Base-by-base conservation (phyloP, 2,888 invertebrate genomes). In the Hirtodrosophila trivittata region DNA sequence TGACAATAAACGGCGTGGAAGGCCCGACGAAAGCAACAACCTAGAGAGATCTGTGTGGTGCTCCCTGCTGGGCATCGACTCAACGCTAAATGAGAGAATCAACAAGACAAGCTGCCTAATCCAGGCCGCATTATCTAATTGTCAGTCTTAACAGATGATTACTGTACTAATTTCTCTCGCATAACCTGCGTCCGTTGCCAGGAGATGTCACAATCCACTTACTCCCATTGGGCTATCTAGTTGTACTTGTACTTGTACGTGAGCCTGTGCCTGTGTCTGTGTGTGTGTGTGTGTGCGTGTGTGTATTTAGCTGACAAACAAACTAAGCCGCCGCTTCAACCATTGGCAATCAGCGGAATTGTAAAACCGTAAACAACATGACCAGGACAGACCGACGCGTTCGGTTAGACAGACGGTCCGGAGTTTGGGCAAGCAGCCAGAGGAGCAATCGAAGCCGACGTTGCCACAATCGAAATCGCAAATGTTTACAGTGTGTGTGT, bases 91-190 rank as follows among this genome's bases (percentile, higher is more conserved):
- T 43, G 45, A 47, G 37, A 7, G 38, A 26, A 55, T 35, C 76
- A 57, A 54, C 41, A 55, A 45, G 72, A 64, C 42, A 64, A 72
- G 72, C 51, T 35, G 55, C 55, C 73, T 84, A 77, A 80, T 75
- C 80, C 82, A 26, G 33, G 56, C 58, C 63, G 85, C 76, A 80
- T 80, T 85, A 80, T 85, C 85, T 80, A 80, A 80, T 80, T 80
- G 85, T 80, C 78, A 70, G 80, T 78, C 85, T 85, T 80, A 85
- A 68, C 63, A 65, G 60, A 73, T 75, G 80, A 85, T 85, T 80
- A 80, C 83, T 85, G 85, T 78, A 80, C 80, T 85, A 77, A 80
- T 80, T 80, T 80, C 78, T 62, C 59, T 66, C 47, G 66, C 72
- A 69, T 65, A 77, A 66, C 69, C 64, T 64, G 56, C 55, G 32